Evolutionary conservation across 2,888 invertebrate species (phyloP), one percentile per base, ranked within the genome.

Genomic region (Drosophila anomalata): DNA sequence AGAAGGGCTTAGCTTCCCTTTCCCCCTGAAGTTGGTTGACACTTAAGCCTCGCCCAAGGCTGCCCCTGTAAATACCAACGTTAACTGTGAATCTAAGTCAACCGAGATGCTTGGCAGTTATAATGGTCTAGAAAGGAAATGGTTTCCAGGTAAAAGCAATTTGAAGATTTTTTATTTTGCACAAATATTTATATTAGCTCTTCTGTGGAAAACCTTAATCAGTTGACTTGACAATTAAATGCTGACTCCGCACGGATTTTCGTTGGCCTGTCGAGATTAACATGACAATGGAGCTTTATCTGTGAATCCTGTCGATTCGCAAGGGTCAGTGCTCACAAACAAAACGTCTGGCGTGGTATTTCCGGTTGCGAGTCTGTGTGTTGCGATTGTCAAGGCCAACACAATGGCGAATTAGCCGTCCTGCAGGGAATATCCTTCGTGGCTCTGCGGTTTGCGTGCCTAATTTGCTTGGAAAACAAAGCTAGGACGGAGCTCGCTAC

Each of bases 321-420:
- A 42, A 51, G 61, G 59, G 17, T 47, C 24, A 42, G 50, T 66
- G 59, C 56, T 41, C 67, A n/a, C 63, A 17, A 26, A 67, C 62
- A 68, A 61, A 81, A 65, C 73, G 61, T 41, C 54, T 57, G 52
- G 6, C 42, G 22, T 51, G 22, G 48, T 2, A 31, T 62, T 74
- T 74, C 74, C 73, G 79, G 53, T 47, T 41, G 41, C 55, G 52
- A 12, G 14, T 31, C 39, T 24, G 14, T 14, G 24, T 42, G 9
- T 29, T 29, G 29, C 29, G 9, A 29, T 29, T 29, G 29, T 9
- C 29, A 29, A 12, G 41, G 24, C 41, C 36, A 36, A 36, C 12
- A 36, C 24, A 48, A 39, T 59, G 63, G 44, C 66, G 54, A 72
- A 74, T 69, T 66, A 57, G 75, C 61, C 60, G 55, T 42, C 42